Conservation (phyloP, 1,140 invertebrate species). For the Aphaenogaster rudis region DNA sequence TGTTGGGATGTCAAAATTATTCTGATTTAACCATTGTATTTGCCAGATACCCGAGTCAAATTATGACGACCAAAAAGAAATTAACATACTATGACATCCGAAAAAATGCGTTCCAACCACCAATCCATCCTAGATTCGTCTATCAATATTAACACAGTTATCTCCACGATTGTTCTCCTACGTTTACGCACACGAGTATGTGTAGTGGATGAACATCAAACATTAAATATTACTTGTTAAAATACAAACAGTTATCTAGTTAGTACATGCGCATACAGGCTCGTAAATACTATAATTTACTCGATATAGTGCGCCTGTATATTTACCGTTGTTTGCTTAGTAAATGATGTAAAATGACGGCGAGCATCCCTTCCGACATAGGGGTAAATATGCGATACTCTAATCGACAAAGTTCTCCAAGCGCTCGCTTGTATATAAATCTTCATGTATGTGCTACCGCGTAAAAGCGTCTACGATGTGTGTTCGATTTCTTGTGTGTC, state of each 20-base stretch:
- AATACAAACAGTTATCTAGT: slow-evolving; percentile 75
- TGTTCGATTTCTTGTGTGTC: slow-evolving; percentile 31
- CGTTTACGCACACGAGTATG: slow-evolving; percentile 63
- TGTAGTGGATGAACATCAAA: slow-evolving; percentile 75
- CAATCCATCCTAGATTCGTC: slow-evolving; percentile 52
- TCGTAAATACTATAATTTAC: slow-evolving; percentile 59
- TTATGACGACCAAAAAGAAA: slow-evolving; percentile 48
- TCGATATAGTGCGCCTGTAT: slow-evolving; percentile 21
- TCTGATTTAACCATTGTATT: not conserved
- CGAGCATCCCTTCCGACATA: slow-evolving; percentile 5
- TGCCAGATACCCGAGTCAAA: not conserved
- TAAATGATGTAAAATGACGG: slow-evolving; percentile 44
- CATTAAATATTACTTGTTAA: slow-evolving; percentile 78
- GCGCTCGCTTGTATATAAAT: slow-evolving; percentile 55
- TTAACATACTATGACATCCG: slow-evolving; percentile 36
- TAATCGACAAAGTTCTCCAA: slow-evolving; percentile 61
- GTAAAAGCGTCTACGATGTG: slow-evolving; percentile 31
- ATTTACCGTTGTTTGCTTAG: slow-evolving; percentile 21
- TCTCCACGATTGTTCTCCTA: slow-evolving; percentile 25
- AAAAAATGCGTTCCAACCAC: slow-evolving; percentile 75
- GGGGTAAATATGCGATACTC: slow-evolving; percentile 40
- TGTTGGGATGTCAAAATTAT: not conserved
- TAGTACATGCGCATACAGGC: slow-evolving; percentile 66
- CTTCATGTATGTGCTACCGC: not conserved
- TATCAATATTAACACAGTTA: slow-evolving; percentile 34